These are phyloP conservation scores for Meles meles DNA, from an alignment of 2,113 vertebrate species.

Conservation along the genomic window DNA sequence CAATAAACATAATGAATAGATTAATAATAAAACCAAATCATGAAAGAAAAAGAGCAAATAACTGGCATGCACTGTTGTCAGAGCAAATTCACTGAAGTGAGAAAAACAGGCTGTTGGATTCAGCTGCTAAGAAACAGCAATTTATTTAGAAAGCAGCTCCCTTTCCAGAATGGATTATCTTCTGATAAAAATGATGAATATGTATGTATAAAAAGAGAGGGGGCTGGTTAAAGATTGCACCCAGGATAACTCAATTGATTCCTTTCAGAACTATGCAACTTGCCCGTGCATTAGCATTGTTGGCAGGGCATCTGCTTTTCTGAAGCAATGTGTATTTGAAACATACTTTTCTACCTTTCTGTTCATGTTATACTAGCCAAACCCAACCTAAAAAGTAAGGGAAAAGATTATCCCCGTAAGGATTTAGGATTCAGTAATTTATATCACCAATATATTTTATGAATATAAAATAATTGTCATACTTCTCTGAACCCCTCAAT, in stretches of 20 bases:
- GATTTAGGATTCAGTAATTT: background rate
- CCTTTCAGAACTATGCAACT: background rate
- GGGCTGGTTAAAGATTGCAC: background rate
- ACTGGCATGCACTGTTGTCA: slow-evolving; percentile 29
- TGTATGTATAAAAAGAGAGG: background rate
- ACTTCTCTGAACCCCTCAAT: background rate
- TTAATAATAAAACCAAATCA: slow-evolving; percentile 65
- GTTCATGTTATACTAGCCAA: background rate
- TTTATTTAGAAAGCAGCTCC: slow-evolving; percentile 65
- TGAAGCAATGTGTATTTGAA: background rate
- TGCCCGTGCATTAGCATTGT: background rate
- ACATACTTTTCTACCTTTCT: background rate
- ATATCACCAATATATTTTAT: background rate
- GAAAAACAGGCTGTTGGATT: slow-evolving; percentile 64
- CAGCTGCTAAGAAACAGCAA: slow-evolving; percentile 36
- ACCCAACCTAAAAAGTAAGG: background rate
- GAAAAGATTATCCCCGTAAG: background rate
- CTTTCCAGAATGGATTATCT: slow-evolving; percentile 60
- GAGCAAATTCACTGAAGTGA: slow-evolving; percentile 51
- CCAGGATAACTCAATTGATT: slow-evolving; percentile 43
- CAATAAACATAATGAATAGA: slow-evolving; percentile 67
- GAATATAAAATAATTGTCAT: background rate
- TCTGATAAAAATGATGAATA: slow-evolving; percentile 67
- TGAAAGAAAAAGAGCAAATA: slow-evolving; percentile 56
- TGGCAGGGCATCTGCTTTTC: background rate